Conservation (phyloP, 2,797 vertebrate species). For the Phyllotis vaccarum region DNA sequence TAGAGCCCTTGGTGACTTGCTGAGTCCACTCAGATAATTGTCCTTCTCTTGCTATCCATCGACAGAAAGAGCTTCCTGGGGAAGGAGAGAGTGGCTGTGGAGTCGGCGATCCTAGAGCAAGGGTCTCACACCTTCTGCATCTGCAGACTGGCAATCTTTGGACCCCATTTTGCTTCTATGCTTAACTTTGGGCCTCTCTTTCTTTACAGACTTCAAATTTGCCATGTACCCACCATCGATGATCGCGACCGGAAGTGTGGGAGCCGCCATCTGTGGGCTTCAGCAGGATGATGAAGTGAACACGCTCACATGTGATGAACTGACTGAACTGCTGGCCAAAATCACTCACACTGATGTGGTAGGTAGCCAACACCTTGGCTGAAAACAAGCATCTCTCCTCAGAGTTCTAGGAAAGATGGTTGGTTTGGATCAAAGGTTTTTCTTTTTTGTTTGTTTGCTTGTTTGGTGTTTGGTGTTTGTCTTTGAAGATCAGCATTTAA, state of each 20-base stretch:
- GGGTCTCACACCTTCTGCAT: neutral
- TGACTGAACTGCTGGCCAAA: conserved; percentile 96
- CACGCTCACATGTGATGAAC: conserved; percentile 90
- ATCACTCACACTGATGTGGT: conserved; percentile 99
- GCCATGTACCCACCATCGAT: conserved; percentile 98
- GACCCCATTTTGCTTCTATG: neutral
- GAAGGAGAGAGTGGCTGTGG: neutral
- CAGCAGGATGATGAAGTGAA: conserved; percentile 92
- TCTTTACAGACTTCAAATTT: conserved; percentile 95
- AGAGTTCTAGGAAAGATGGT: neutral
- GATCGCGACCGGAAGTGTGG: conserved; percentile 98
- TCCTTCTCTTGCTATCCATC: neutral
- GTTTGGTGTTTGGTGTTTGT: neutral
- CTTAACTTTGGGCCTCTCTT: conserved; percentile 39
- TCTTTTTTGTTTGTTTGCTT: neutral
- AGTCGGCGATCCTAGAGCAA: fast-evolving
- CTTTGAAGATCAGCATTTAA: neutral
- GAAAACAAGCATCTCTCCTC: neutral
- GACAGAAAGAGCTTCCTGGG: neutral
- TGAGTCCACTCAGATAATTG: neutral
- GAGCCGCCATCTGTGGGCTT: conserved; percentile 96
- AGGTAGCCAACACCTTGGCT: conserved; percentile 85
- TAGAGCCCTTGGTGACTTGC: neutral
- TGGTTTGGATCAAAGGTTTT: neutral
- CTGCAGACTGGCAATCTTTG: conserved; percentile 30